phyloP scores from a whole-genome alignment of 2,113 vertebrate genomes.

The Smithornis capensis region DNA sequence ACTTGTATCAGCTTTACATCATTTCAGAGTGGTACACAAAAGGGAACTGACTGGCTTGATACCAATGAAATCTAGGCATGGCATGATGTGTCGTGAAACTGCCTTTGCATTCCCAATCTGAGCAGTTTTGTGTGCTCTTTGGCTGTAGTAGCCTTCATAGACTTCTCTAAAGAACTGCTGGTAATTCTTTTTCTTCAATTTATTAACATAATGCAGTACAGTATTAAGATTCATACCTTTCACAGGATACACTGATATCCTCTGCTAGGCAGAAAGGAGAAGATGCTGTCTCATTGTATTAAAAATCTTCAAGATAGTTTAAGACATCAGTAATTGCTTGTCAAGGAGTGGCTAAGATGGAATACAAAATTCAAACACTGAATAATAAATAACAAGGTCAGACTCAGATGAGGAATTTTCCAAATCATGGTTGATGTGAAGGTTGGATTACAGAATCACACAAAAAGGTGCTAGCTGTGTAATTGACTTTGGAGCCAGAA shows the following conservation, averaged over 20 bases:
- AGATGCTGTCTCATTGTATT: not conserved
- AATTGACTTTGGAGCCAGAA: not conserved
- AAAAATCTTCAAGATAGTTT: not conserved
- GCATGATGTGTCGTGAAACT: not conserved
- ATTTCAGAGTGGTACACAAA: not conserved
- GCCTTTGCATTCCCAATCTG: not conserved
- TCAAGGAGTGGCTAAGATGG: not conserved
- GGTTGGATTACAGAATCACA: not conserved
- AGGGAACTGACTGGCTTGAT: not conserved
- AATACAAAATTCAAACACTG: not conserved
- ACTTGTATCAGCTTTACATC: not conserved
- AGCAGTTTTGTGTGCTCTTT: not conserved
- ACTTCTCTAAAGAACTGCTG: not conserved
- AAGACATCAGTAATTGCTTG: not conserved
- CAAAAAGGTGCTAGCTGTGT: not conserved
- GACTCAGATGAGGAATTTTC: not conserved
- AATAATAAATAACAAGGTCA: not conserved
- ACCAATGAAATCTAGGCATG: not conserved
- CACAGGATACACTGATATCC: not conserved
- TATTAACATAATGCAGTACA: not conserved
- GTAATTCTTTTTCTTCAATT: not conserved
- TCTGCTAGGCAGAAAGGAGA: not conserved
- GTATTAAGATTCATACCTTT: not conserved
- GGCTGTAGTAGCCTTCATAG: not conserved
- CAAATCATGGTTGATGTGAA: not conserved